Evolutionary conservation across 2,888 invertebrate genomes (phyloP), one percentile per base, ranked within the genome.

Genomic region (Plebejus anna): DNA sequence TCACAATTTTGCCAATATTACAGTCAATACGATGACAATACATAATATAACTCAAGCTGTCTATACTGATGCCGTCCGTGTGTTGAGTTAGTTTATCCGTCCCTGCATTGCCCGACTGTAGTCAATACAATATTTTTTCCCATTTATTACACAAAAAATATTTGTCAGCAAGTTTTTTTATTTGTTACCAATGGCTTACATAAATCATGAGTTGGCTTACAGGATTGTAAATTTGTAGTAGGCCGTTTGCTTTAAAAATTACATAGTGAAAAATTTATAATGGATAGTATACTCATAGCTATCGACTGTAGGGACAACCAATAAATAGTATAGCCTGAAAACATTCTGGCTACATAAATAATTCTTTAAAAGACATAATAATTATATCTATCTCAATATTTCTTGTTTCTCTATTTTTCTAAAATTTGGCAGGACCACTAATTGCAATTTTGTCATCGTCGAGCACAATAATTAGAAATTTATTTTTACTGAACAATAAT

Each of bases 81-180:
- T 61, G 66, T 32, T 66, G 66, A 66, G 66, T 66, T 66, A 32
- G 32, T 66, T 36, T 9, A 66, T 66, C 66, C 66, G 66, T 66
- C 66, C 66, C 66, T 36, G 66, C 0, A 16, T 55, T 16, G 55
- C 55, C 47, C 47, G 9, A 2, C 47, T 2, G 2, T 47, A 47
- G 47, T 47, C 2, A 47, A 47, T 47, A 11, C 47, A 47, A 47
- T 9, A 0, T 2, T 0, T 55, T 55, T 55, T 55, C 16, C 16
- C 55, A 55, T 55, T 16, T 1, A 55, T 4, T 55, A 16, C 4
- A 55, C 16, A 55, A 55, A 55, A 55, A 16, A 3, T 16, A 55
- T 55, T 55, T 55, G 13, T 16, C 16, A 55, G 4, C 2, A 55
- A 16, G 55, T 16, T 42, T 42, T 42, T 42, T 42, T 4, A 0